A percentile compares a stretch with the other conserved stretches of the same genome.
phyloP scores from a whole-genome alignment of 2,888 invertebrate genomes.

The Athetis lepigone region DNA sequence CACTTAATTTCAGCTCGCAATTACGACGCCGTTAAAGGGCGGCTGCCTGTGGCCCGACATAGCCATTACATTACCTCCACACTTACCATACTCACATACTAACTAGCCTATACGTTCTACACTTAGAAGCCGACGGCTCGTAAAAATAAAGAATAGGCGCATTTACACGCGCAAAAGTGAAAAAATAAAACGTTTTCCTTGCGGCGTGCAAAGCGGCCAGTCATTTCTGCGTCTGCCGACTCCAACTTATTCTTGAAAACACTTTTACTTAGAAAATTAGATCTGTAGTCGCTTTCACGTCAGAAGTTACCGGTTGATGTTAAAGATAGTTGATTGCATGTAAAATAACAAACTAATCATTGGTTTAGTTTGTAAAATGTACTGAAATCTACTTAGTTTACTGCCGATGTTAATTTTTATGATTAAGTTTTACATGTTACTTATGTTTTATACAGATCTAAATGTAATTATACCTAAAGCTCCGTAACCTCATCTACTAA shows the following conservation, averaged over 20 bases:
- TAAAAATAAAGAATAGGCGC: conserved; percentile 77
- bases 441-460: conserved; percentile 32
- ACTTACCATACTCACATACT: conserved; percentile 80
- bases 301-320: conserved; percentile 23
- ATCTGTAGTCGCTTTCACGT: conserved; percentile 50
- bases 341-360: conserved; percentile 41
- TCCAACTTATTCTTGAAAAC: conserved; percentile 47
- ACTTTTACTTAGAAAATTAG: conserved; percentile 63
- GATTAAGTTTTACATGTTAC: conserved; percentile 43
- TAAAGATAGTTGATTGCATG: conserved; percentile 27
- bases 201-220: conserved; percentile 60
- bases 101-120: conserved; percentile 73
- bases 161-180: conserved; percentile 71
- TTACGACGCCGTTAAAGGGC: conserved; percentile 88
- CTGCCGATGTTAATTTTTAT: conserved; percentile 36
- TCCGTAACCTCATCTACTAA: conserved; percentile 18
- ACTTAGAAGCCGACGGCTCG: conserved; percentile 78
- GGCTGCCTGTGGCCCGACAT: conserved; percentile 83
- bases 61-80: conserved; percentile 85
- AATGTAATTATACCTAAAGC: conserved; percentile 24
- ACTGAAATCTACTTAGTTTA: conserved; percentile 38
- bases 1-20: conserved; percentile 90
- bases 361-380: conserved; percentile 31
- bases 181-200: conserved; percentile 72
- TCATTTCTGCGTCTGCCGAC: conserved; percentile 49